A percentile compares a stretch with the other conserved stretches of the same genome.
These are phyloP conservation scores for Sebastes kiyomatsui DNA, from an alignment of 2,797 vertebrate species.

Conservation along the genomic window DNA sequence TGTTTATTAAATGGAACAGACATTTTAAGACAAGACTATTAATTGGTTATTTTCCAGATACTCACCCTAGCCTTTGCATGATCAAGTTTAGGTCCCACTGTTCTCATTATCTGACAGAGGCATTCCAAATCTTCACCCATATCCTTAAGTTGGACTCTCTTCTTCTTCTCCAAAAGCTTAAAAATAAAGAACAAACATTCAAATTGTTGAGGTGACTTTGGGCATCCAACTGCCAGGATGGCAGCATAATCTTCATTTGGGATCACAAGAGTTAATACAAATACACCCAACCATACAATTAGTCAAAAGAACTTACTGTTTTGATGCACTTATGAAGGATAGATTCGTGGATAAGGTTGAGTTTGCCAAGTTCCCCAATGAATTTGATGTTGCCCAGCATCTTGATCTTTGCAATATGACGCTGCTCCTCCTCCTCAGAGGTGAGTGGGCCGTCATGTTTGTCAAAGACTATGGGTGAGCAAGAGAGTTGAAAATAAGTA, in stretches of 20 bases:
- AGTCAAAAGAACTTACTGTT: slow-evolving; percentile 87
- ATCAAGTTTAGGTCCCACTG: slow-evolving; percentile 98
- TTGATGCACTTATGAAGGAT: slow-evolving; percentile 99
- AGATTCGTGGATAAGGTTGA: slow-evolving; percentile 99
- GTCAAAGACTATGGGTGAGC: slow-evolving; percentile 89
- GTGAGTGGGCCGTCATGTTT: slow-evolving; percentile 96
- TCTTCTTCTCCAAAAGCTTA: slow-evolving; percentile 99
- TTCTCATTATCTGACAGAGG: slow-evolving; percentile 99
- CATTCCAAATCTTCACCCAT: slow-evolving; percentile 99
- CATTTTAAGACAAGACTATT: background rate
- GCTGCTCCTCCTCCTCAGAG: slow-evolving; percentile 98
- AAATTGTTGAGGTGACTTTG: background rate
- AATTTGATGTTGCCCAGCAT: slow-evolving; percentile 99
- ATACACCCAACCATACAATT: background rate
- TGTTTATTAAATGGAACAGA: background rate
- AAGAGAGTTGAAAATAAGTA: background rate
- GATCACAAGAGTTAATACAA: background rate
- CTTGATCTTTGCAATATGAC: slow-evolving; percentile 98
- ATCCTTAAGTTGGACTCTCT: slow-evolving; percentile 98
- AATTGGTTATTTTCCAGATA: background rate
- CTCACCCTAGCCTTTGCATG: slow-evolving; percentile 97
- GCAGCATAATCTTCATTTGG: background rate
- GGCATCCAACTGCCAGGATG: background rate
- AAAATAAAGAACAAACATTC: background rate
- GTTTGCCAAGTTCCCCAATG: slow-evolving; percentile 99